These are phyloP conservation scores for Xiphydria camelus DNA, from an alignment of 2,888 invertebrate species.

Conservation along the genomic window DNA sequence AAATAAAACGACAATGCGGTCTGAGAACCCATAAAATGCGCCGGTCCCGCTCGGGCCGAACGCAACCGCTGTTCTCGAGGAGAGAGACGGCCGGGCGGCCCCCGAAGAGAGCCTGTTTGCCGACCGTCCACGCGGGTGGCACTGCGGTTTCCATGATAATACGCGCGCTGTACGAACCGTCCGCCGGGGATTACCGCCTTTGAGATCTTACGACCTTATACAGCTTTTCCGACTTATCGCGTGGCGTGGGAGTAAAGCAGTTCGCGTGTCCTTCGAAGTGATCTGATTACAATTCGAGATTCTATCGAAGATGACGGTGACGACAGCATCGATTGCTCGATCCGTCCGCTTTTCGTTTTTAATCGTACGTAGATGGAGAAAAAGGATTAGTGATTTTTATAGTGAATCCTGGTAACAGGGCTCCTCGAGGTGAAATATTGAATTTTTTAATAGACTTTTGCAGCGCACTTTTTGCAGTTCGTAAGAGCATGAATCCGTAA, in stretches of 20 bases:
- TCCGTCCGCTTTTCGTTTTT: too few species aligned
- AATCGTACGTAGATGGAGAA: too few species aligned
- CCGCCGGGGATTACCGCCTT: neutral
- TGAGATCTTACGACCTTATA: conserved; percentile 28
- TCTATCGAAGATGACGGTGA: neutral
- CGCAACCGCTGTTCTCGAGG: conserved; percentile 10
- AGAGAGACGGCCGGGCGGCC: neutral
- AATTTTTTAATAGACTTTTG: too few species aligned
- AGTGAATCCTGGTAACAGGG: too few species aligned
- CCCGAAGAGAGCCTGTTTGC: conserved; percentile 20
- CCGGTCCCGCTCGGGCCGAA: conserved; percentile 18
- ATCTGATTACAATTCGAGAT: neutral
- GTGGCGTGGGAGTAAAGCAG: too few species aligned
- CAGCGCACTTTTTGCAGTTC: too few species aligned
- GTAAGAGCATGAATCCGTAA: too few species aligned
- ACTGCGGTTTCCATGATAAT: conserved; percentile 31
- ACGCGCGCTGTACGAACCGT: conserved; percentile 15
- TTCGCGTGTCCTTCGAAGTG: neutral
- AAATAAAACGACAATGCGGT: conserved; percentile 37
- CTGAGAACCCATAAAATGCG: conserved; percentile 31
- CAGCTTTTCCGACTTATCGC: conserved; percentile 5
- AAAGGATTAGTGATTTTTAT: too few species aligned
- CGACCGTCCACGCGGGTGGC: conserved; percentile 36
- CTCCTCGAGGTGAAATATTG: too few species aligned
- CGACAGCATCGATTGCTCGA: neutral